phyloP scores from a whole-genome alignment of 2,797 vertebrate genomes.

The Cottoperca gobio region DNA sequence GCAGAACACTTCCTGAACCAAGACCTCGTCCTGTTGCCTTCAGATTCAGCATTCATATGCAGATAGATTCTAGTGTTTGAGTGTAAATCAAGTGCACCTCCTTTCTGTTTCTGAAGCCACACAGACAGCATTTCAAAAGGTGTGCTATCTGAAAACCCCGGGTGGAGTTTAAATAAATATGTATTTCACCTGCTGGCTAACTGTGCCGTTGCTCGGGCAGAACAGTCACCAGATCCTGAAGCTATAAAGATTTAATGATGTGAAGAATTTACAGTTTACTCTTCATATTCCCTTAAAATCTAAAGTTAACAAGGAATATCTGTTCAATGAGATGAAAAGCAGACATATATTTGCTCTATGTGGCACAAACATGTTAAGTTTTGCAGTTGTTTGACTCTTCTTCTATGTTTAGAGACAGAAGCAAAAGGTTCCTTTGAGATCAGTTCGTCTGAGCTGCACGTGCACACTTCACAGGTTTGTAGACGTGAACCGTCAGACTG shows the following conservation, averaged over 20 bases:
- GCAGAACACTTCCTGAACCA: too few relatives aligned
- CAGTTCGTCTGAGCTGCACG: too few relatives aligned
- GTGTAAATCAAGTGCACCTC: too few relatives aligned
- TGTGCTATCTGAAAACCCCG: constrained; percentile 21
- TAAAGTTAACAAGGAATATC: not conserved
- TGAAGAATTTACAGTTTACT: not conserved
- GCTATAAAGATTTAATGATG: constrained; percentile 21
- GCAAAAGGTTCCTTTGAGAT: too few relatives aligned
- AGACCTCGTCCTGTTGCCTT: too few relatives aligned
- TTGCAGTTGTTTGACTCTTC: not conserved
- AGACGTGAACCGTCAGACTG: too few relatives aligned
- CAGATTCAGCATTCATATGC: too few relatives aligned
- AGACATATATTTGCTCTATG: not conserved
- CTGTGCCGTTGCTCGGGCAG: constrained; percentile 17
- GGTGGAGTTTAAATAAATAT: constrained; percentile 26
- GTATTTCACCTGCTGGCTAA: not conserved
- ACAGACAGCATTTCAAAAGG: constrained; percentile 3
- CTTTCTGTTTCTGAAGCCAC: too few relatives aligned
- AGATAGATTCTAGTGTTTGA: too few relatives aligned
- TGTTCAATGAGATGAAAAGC: not conserved
- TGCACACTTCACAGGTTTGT: too few relatives aligned
- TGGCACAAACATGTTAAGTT: not conserved
- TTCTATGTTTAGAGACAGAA: not conserved
- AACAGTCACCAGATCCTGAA: not conserved
- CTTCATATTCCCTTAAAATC: not conserved